Evolutionary conservation across 2,888 invertebrate genomes (phyloP).

Genomic region (Agrotis segetum): DNA sequence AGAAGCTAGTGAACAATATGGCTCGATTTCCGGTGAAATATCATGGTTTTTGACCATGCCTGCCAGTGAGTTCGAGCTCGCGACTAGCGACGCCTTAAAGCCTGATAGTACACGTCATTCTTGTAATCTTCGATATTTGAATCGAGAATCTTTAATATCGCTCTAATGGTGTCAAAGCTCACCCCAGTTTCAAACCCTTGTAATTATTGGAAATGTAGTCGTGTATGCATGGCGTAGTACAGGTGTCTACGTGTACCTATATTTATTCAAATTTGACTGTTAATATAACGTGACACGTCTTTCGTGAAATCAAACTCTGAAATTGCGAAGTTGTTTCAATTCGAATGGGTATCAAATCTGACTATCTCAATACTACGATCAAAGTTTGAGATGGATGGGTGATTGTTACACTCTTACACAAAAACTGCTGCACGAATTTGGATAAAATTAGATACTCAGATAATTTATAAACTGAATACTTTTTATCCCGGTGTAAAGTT

Average conservation of each 20-base stretch:
- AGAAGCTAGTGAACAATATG: no score
- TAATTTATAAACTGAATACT: no score
- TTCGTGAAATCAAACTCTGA: conserved; percentile 26
- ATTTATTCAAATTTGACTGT: conserved; percentile 72
- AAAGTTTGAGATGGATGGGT: no score
- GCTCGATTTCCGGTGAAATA: no score
- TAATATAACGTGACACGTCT: conserved; percentile 70
- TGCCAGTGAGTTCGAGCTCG: no score
- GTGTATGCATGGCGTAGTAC: conserved; percentile 40
- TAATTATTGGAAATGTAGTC: conserved; percentile 46
- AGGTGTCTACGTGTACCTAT: conserved; percentile 49
- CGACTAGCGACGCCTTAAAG: no score
- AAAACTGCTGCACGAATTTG: no score
- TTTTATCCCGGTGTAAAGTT: no score
- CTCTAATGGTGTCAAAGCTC: conserved; percentile 25
- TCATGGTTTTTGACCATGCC: no score
- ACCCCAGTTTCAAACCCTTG: conserved; percentile 15
- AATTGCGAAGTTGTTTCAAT: conserved; percentile 59
- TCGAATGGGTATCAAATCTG: background rate
- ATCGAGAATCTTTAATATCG: background rate
- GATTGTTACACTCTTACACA: no score
- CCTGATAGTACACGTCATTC: background rate
- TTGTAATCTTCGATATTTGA: conserved; percentile 3
- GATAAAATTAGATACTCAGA: no score
- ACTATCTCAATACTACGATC: no score